Evolutionary conservation across 2,888 invertebrate genomes (phyloP).

Genomic region (Autographa pulchrina): DNA sequence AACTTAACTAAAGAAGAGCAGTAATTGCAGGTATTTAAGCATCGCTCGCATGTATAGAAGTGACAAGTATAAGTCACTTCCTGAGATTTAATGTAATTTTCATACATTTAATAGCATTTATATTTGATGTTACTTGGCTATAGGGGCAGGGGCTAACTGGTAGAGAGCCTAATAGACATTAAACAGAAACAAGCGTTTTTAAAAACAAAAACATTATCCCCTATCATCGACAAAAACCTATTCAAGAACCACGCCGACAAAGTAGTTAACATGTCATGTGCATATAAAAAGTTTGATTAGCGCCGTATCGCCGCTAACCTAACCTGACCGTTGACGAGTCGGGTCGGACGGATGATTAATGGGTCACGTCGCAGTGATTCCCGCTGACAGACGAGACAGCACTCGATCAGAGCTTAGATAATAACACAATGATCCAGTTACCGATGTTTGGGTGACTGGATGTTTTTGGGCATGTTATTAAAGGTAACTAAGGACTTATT

Average conservation of each 20-base stretch:
- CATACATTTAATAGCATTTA: no score
- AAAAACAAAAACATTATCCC: not conserved
- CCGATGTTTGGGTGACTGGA: not conserved
- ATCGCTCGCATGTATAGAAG: no score
- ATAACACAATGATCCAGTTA: constrained; percentile 7
- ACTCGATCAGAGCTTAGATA: constrained; percentile 5
- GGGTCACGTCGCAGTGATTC: constrained; percentile 26
- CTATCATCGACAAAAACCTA: not conserved
- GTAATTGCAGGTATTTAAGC: no score
- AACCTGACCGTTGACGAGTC: constrained; percentile 1
- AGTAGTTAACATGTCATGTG: not conserved
- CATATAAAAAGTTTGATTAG: constrained; percentile 13
- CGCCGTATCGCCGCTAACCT: constrained; percentile 17
- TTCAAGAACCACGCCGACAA: not conserved
- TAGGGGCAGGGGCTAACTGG: no score
- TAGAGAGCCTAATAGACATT: no score
- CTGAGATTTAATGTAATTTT: no score
- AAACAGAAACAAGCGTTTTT: not conserved
- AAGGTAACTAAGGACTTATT: not conserved
- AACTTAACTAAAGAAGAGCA: no score
- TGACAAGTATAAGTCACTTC: no score
- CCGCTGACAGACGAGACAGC: constrained; percentile 5
- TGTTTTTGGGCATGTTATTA: not conserved
- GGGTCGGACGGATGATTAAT: constrained; percentile 35
- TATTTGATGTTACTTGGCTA: no score